Conservation (phyloP, 2,113 vertebrate species). For the Paracanthobrama guichenoti region DNA sequence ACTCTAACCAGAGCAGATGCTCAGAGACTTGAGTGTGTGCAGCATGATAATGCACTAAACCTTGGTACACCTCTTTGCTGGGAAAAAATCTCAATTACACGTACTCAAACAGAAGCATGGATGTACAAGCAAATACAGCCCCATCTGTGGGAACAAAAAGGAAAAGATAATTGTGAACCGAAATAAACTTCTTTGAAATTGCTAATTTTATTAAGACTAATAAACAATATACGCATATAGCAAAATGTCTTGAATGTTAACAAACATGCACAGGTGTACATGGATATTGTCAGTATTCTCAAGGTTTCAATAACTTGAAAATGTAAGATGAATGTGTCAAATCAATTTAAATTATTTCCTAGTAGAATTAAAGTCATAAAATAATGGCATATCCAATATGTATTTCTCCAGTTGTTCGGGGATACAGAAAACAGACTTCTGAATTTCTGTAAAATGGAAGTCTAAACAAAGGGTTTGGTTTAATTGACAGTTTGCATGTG, state of each 20-base stretch:
- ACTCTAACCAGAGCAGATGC: constrained; percentile 16
- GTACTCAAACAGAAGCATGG: neutral
- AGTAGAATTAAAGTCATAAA: neutral
- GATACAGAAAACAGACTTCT: neutral
- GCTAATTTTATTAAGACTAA: neutral
- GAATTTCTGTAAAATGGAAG: neutral
- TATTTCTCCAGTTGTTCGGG: neutral
- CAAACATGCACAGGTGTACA: neutral
- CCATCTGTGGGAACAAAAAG: neutral
- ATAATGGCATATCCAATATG: neutral
- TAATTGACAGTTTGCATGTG: no score
- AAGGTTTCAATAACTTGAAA: neutral
- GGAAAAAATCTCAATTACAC: constrained; percentile 23
- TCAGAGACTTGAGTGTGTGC: constrained; percentile 18
- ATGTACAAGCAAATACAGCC: neutral
- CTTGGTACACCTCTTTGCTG: constrained; percentile 23
- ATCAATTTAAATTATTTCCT: neutral
- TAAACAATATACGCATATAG: neutral
- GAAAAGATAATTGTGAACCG: neutral
- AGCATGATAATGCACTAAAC: constrained; percentile 24
- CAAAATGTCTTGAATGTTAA: neutral
- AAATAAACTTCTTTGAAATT: neutral
- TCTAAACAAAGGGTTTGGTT: no score
- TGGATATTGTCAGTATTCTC: neutral
- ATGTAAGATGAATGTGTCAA: neutral